Conservation (phyloP, 1,140 invertebrate genomes). For the Dermatophagoides farinae region DNA sequence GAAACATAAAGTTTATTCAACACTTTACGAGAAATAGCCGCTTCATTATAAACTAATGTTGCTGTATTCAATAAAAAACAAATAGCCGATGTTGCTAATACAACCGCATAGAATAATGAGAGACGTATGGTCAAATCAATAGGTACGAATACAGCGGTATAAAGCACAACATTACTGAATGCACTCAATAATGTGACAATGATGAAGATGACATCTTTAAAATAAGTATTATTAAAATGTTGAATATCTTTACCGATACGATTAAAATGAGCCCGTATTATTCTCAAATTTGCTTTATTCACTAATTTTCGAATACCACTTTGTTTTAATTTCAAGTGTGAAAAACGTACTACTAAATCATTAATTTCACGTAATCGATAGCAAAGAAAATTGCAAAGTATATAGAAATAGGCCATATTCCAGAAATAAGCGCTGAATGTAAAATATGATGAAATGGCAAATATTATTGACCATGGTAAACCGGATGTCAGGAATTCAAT, state of each 20-base stretch:
- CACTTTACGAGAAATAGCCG: not conserved
- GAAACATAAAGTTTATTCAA: not conserved
- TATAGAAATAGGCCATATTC: conserved; percentile 1
- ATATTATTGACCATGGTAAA: not conserved
- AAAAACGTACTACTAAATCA: not conserved
- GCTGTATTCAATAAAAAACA: not conserved
- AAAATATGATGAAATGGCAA: conserved; percentile 4
- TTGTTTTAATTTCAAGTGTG: not conserved
- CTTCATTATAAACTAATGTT: not conserved
- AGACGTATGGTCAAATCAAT: not conserved
- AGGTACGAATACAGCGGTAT: not conserved
- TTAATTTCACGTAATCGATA: not conserved
- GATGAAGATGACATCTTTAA: not conserved
- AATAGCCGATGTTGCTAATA: not conserved
- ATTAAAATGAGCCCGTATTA: not conserved
- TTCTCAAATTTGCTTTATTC: too few relatives aligned
- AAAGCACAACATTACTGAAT: not conserved
- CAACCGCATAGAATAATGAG: not conserved
- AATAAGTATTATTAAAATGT: not conserved
- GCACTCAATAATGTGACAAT: not conserved
- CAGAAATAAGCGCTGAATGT: conserved; percentile 3
- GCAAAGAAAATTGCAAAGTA: not conserved
- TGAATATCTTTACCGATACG: not conserved
- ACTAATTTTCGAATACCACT: too few relatives aligned
- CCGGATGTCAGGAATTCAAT: not conserved